Evolutionary conservation across 92 coral and sea anemone species (phyloP).

Genomic region (Zoanthus solanderi): DNA sequence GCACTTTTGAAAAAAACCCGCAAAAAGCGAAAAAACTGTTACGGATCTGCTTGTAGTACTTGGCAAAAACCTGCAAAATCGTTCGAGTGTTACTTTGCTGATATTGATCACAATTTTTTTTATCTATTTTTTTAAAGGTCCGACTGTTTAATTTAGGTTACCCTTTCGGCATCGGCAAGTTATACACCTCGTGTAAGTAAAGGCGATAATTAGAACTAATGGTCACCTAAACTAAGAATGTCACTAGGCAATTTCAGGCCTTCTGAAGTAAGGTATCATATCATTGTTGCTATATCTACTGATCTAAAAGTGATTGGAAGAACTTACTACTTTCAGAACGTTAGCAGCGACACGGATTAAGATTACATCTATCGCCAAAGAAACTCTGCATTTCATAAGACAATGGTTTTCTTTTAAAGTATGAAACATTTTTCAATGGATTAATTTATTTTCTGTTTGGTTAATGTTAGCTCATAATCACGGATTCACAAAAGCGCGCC

Average conservation of each 20-base stretch:
- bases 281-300: slow-evolving; percentile 9
- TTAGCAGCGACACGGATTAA: slow-evolving; percentile 38
- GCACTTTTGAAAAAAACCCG: background rate
- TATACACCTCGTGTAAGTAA: slow-evolving; percentile 55
- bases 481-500: slow-evolving; percentile 86
- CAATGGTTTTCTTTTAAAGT: slow-evolving; percentile 74
- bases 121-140: slow-evolving; percentile 19
- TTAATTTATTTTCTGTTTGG: slow-evolving; percentile 93
- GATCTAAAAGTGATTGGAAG: slow-evolving; percentile 52
- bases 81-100: background rate
- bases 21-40: background rate
- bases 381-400: slow-evolving; percentile 64
- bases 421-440: slow-evolving; percentile 89
- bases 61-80: background rate
- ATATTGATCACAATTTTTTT: slow-evolving; percentile 37
- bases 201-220: slow-evolving; percentile 77
- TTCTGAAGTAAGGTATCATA: background rate
- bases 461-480: slow-evolving; percentile 86
- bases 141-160: slow-evolving; percentile 37
- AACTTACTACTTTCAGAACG: slow-evolving; percentile 61
- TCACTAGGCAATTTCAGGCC: slow-evolving; percentile 44
- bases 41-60: background rate
- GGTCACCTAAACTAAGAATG: slow-evolving; percentile 47
- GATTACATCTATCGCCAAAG: slow-evolving; percentile 57
- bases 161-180: slow-evolving; percentile 44